Evolutionary conservation across 2,113 vertebrate genomes (phyloP), one percentile per base, ranked within the genome.

Genomic region (Okapia johnstoni): DNA sequence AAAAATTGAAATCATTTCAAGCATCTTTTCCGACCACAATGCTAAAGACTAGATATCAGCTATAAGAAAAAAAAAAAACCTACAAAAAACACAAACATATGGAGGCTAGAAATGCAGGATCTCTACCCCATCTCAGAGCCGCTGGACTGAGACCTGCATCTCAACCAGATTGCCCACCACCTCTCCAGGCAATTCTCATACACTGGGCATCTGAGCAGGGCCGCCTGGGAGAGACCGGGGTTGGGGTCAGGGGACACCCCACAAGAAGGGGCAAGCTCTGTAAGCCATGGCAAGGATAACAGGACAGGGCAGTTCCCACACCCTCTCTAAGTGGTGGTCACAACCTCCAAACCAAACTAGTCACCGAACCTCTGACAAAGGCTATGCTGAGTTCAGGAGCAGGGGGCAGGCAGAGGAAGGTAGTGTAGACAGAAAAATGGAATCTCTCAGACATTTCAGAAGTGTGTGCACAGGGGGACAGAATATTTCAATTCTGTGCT

Each of bases 401-500:
- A 0, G 26, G 73, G 25, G 54, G 73, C 43, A 16, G 70, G 83
- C 5, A 1, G 4, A 17, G 54, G 77, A 9, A 33, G 60, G 36
- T 33, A 13, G 30, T 12, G 5, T 2, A 50, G 83, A 25, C 17
- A 19, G 90, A 46, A 48, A 28, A 52, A 7, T 0, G 3, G 96
- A 40, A 50, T 57, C 58, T 70, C 73, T 13, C 96, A 90, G 57
- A 77, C 55, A n/a, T 70, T 77, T 85, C 79, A 25, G 79, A 66
- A 83, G 80, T 88, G 21, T 60, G 48, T 89, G 87, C 92, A 70
- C 55, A 3, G 0, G 7, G 81, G 70, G 84, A 94, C 40, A 55
- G 86, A 79, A n/a, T 54, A 96, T 93, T 88, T 91, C 61, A 73
- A 36, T 79, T 85, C 92, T 26, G 26, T 46, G 80, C 96, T 55